phyloP scores from a whole-genome alignment of 2,113 vertebrate species.

The Hydrolagus affinis region DNA sequence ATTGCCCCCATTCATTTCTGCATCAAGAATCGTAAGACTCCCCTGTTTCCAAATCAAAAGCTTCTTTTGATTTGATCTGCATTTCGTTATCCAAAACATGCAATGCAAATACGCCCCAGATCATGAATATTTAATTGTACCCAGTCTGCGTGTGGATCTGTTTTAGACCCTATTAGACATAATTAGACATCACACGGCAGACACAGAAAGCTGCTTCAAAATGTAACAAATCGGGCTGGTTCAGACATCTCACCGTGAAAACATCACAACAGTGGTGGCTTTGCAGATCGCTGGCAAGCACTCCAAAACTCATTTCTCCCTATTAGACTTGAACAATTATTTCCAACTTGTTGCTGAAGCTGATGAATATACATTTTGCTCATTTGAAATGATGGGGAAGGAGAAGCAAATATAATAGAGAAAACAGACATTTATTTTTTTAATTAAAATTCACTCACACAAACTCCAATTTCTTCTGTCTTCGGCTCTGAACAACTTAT shows the following conservation, averaged over 20 bases:
- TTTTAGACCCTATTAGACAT: conserved; percentile 9
- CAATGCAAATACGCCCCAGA: background rate
- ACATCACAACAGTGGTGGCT: too few relatives aligned
- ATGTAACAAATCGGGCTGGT: background rate
- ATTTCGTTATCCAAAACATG: background rate
- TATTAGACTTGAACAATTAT: too few relatives aligned
- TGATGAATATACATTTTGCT: background rate
- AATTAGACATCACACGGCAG: background rate
- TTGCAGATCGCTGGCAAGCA: too few relatives aligned
- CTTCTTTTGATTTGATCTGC: too few relatives aligned
- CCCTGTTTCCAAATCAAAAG: background rate
- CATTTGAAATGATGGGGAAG: background rate
- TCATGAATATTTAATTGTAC: background rate
- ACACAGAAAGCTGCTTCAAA: background rate
- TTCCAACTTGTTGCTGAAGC: background rate
- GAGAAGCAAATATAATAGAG: too few relatives aligned
- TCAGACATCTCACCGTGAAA: background rate
- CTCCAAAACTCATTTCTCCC: too few relatives aligned
- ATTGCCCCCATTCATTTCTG: too few relatives aligned
- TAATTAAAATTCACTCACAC: too few relatives aligned
- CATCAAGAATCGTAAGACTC: background rate
- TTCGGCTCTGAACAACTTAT: too few relatives aligned
- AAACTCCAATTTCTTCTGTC: too few relatives aligned
- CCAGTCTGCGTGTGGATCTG: background rate
- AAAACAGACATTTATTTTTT: too few relatives aligned